phyloP scores from a whole-genome alignment of 1,140 invertebrate species.

The Chrysomallon squamiferum region DNA sequence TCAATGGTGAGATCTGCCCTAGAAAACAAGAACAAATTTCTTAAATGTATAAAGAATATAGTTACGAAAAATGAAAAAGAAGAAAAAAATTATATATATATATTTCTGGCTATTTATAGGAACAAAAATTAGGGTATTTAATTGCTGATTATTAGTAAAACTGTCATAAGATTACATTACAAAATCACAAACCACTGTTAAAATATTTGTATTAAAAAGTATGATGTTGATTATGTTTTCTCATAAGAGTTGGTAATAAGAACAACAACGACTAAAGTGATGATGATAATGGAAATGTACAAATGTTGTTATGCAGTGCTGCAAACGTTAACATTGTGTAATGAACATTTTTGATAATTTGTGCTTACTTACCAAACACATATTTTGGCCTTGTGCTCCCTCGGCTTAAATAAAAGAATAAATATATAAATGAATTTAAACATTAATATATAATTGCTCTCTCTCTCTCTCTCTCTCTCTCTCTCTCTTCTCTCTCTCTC shows the following conservation, averaged over 20 bases:
- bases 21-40: neutral
- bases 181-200: neutral
- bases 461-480: too few relatives aligned
- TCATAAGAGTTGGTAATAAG: too few relatives aligned
- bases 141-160: neutral
- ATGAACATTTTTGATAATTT: too few relatives aligned
- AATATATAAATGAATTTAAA: neutral
- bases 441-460: neutral
- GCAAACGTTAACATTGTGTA: too few relatives aligned
- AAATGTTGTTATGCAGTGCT: too few relatives aligned
- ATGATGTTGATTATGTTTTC: too few relatives aligned
- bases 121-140: neutral
- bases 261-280: too few relatives aligned
- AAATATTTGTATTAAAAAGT: neutral
- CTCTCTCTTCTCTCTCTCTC: too few relatives aligned
- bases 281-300: too few relatives aligned
- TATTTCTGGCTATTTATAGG: neutral
- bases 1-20: constrained; percentile 59
- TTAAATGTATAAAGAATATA: neutral
- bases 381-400: constrained; percentile 55
- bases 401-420: constrained; percentile 45
- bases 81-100: neutral
- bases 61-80: neutral
- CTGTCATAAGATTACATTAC: neutral
- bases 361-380: constrained; percentile 57